Percentiles rank a stretch among this genome's conserved stretches.
Conservation (phyloP, 2,797 vertebrate genomes). For the Synaphobranchus kaupii region DNA sequence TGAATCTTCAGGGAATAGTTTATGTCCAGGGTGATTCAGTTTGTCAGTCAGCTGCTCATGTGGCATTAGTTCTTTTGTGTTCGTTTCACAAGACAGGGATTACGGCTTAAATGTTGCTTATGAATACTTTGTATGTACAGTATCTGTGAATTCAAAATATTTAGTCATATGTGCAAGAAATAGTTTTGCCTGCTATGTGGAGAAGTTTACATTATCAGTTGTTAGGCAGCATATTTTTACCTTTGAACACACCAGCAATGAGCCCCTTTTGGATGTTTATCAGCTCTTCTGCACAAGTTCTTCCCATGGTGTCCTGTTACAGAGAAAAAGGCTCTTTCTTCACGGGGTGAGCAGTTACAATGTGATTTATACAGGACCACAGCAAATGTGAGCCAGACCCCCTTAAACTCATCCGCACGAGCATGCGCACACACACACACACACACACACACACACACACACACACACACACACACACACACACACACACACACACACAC, state of each 20-base stretch:
- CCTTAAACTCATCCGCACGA: not conserved
- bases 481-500: not conserved
- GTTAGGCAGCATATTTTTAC: conserved; percentile 4
- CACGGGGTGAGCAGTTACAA: conserved; percentile 37
- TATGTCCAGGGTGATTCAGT: not conserved
- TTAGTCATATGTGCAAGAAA: not conserved
- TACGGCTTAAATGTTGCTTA: not conserved
- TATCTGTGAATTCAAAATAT: not conserved
- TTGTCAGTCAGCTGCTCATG: not conserved
- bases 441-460: not conserved
- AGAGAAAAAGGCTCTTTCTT: not conserved
- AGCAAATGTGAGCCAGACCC: not conserved
- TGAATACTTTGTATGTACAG: not conserved
- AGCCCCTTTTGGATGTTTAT: conserved; percentile 23
- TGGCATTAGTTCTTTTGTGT: not conserved
- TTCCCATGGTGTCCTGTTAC: conserved; percentile 36
- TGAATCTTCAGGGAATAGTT: not conserved
- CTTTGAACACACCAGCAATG: not conserved
- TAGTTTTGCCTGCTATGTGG: not conserved
- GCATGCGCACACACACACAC: conserved; percentile 8
- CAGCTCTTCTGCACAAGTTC: conserved; percentile 21
- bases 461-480: conserved; percentile 2
- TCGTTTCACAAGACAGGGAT: not conserved
- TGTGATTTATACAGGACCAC: conserved; percentile 40
- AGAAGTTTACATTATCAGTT: not conserved